Base-by-base conservation (phyloP, 2,888 invertebrate genomes). In the Mylabris sibirica region DNA sequence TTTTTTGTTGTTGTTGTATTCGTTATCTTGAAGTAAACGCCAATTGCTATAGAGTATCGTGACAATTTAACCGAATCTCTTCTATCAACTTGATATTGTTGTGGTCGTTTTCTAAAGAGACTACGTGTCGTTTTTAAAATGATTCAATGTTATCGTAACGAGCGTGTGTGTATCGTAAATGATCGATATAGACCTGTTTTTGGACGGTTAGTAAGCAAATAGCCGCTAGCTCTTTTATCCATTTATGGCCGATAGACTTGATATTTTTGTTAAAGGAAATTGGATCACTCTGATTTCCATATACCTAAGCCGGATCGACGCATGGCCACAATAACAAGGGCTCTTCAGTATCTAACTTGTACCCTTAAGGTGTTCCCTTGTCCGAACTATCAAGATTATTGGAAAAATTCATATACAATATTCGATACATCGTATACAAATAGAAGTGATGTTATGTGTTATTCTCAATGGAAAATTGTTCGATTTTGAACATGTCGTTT, bases 201-300 rank as follows among this genome's bases (percentile, higher is more conserved):
- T 75, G 74, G 24, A 4, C 3, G 11, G 74, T 75, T 74, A 65
- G 76, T 74, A 74, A 76, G 78, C 79, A 78, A 79, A 79, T 77
- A 78, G 80, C 81, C 77, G 66, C 70, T 67, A 76, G 81, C 75
- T 75, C 78, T 79, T 78, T 77, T 74, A 78, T 80, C 79, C 78
- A 80, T 78, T 80, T 80, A 78, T 76, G 74, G 69, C 69, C 74
- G 75, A 74, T 77, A 77, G 77, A 78, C 76, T 77, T 78, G 79
- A 80, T 80, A 80, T 81, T 82, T 81, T 81, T 79, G 79, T 79
- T 77, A 76, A 74, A 75, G 81, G 78, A 81, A 81, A 81, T 81
- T 82, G 81, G 79, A 81, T 80, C 78, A 77, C 74, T 78, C 77
- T 78, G 78, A 80, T 81, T 80, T 81, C 78, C 80, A 80, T 81